Conservation (phyloP, 2,797 vertebrate species). For the Muraenolepis orangiensis region DNA sequence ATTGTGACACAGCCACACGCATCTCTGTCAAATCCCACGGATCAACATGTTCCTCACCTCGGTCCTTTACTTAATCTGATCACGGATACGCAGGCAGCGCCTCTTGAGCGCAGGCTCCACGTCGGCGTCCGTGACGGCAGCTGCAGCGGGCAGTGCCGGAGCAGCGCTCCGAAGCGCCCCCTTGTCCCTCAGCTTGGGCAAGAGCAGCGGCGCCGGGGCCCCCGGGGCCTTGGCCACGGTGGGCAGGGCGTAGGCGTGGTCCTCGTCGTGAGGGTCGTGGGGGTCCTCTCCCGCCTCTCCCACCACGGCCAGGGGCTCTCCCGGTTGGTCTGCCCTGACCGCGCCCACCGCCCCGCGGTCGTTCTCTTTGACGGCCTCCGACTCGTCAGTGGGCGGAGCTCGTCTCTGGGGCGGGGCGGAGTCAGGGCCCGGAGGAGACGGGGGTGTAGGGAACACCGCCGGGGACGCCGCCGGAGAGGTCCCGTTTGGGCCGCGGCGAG, state of each 20-base stretch:
- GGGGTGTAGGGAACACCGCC: conserved; percentile 28
- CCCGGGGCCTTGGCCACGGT: conserved; percentile 91
- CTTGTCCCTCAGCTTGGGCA: conserved; percentile 77
- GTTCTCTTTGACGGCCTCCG: conserved; percentile 89
- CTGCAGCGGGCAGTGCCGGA: conserved; percentile 75
- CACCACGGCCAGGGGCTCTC: conserved; percentile 78
- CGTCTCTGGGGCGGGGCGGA: conserved; percentile 52
- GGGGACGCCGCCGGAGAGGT: conserved; percentile 28
- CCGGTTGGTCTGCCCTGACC: conserved; percentile 76
- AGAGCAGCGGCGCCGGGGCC: conserved; percentile 63
- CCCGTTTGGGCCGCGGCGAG: conserved; percentile 65
- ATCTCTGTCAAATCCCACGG: neutral
- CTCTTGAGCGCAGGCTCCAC: conserved; percentile 94
- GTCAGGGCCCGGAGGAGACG: conserved; percentile 72
- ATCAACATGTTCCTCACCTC: conserved; percentile 51
- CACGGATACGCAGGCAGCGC: conserved; percentile 95
- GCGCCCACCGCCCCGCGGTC: conserved; percentile 75
- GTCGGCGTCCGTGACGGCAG: too few relatives aligned
- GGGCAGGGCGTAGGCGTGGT: conserved; percentile 90
- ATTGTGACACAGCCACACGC: neutral
- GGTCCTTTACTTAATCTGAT: conserved; percentile 91
- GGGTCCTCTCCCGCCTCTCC: conserved; percentile 72
- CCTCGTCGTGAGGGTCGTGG: conserved; percentile 78
- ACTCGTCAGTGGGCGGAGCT: conserved; percentile 65
- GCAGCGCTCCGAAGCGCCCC: conserved; percentile 77